Evolutionary conservation across 2,797 vertebrate genomes (phyloP), one percentile per base, ranked within the genome.

Genomic region (Eospalax fontanierii): DNA sequence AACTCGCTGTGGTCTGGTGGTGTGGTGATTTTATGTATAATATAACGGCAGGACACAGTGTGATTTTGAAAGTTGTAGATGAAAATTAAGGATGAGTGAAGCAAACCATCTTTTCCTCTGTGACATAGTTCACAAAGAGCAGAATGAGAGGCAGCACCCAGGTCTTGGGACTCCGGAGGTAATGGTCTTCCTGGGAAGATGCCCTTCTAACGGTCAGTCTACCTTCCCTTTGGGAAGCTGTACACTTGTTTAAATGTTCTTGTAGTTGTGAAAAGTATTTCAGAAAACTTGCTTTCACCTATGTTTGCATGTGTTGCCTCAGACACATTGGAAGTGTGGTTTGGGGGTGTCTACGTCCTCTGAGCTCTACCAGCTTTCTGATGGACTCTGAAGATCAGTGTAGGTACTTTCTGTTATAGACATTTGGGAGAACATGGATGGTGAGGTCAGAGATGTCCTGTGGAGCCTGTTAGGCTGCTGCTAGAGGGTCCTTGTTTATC

Each of bases 221-320:
- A 16, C 19, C 43, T 70, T 71, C 87, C 73, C n/a, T 21, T 86
- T 87, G 26, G 26, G 61, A 78, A 59, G 4, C 22, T 73, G 5
- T 84, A 15, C 4, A n/a, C 18, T 73, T 80, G 38, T 16, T 92
- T n/a, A 57, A 61, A 89, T 82, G 11, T 87, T 61, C 4, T 30
- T 63, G 12, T 46, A n/a, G 38, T 57, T 79, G 14, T 16, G 83
- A 46, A 76, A 89, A 95, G 79, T 91, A 40, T 54, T 78, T 84
- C 87, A 38, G 28, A 87, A 84, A 81, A 46, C 54, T 75, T 95
- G 66, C 10, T 81, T 80, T 63, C 61, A 21, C 19, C 19, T 70
- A 33, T 16, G 33, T 75, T 84, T 83, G 61, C 63, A 11, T 59
- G 6, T 83, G 28, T 74, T 91, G 94, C 79, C 33, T 88, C 33